Percentiles rank a stretch among this genome's conserved stretches.
Conservation (phyloP, 2,113 vertebrate genomes). For the Odontophorus gujanensis region DNA sequence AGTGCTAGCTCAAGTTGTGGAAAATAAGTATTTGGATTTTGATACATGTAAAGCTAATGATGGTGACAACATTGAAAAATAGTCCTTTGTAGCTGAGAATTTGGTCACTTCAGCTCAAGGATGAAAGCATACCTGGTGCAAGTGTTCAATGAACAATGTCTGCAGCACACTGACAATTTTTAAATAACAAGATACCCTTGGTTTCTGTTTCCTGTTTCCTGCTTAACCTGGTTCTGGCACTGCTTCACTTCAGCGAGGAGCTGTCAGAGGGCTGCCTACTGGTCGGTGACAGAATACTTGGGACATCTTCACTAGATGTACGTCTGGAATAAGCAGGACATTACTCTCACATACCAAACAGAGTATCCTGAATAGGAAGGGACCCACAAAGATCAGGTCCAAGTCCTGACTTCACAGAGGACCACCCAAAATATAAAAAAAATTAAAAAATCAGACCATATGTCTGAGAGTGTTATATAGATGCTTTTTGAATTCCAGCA, state of each 20-base stretch:
- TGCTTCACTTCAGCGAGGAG: accelerated
- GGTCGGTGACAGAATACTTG: neutral
- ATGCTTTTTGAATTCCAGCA: too few relatives aligned
- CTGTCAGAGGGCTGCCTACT: neutral
- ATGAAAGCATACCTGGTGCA: neutral
- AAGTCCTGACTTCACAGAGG: too few relatives aligned
- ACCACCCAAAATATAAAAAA: too few relatives aligned
- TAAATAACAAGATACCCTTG: neutral
- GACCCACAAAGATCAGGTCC: too few relatives aligned
- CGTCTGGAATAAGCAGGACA: neutral
- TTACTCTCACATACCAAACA: neutral
- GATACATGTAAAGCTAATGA: too few relatives aligned
- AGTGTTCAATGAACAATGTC: neutral
- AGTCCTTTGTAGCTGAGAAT: too few relatives aligned
- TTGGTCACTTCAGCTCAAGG: neutral
- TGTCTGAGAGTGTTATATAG: too few relatives aligned
- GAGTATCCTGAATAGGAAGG: too few relatives aligned
- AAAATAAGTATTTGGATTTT: too few relatives aligned
- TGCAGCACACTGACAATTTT: neutral
- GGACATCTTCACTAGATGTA: neutral
- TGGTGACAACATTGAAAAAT: too few relatives aligned
- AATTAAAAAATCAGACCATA: too few relatives aligned
- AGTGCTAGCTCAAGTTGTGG: too few relatives aligned
- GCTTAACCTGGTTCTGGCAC: neutral
- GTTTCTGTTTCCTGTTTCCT: neutral